Conservation (phyloP, 2,797 vertebrate genomes). For the Micromesistius poutassou region DNA sequence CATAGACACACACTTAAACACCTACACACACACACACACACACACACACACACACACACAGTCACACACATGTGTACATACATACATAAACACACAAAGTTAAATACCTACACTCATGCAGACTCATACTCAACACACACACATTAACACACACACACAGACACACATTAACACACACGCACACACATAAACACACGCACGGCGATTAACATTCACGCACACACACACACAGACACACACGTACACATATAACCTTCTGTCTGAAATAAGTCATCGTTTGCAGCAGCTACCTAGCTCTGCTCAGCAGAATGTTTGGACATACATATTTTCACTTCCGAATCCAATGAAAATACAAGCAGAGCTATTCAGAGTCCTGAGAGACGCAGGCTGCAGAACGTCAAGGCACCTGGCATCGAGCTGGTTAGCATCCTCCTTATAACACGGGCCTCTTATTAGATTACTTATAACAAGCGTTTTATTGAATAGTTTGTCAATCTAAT, state of each 20-base stretch:
- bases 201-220: no score
- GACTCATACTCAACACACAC: not conserved
- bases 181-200: not conserved
- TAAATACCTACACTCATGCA: not conserved
- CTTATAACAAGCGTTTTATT: slow-evolving; percentile 65
- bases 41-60: not conserved
- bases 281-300: not conserved
- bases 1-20: not conserved
- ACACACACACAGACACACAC: not conserved
- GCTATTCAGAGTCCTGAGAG: not conserved
- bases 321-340: not conserved
- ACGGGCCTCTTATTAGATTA: slow-evolving; percentile 64
- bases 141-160: not conserved
- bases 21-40: not conserved
- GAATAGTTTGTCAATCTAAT: slow-evolving; percentile 70
- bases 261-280: not conserved
- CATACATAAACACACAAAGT: not conserved
- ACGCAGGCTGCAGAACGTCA: not conserved
- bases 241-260: not conserved
- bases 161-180: not conserved
- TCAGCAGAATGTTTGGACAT: not conserved
- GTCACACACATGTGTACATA: not conserved
- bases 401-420: not conserved
- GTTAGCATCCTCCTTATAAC: slow-evolving; percentile 44
- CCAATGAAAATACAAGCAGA: not conserved